These are phyloP conservation scores for Heliconius eleuchia DNA, from an alignment of 1,140 invertebrate genomes.

Conservation along the genomic window DNA sequence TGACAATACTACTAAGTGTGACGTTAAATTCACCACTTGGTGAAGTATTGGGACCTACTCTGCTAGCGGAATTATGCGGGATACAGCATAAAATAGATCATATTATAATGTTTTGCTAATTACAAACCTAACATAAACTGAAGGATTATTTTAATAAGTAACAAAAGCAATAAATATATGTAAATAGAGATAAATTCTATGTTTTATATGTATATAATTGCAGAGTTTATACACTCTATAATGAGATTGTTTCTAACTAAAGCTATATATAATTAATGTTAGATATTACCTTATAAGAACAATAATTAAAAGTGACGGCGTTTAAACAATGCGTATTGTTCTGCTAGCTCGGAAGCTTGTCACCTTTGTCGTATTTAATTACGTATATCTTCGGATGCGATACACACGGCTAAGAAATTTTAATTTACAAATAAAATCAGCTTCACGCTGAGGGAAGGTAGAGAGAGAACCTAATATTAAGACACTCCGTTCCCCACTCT, in stretches of 20 bases:
- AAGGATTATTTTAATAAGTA: too few relatives aligned
- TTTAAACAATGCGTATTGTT: slow-evolving; percentile 19
- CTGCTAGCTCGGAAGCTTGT: slow-evolving; percentile 16
- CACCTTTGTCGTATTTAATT: slow-evolving; percentile 22
- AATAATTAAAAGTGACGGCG: slow-evolving; percentile 8
- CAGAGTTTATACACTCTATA: background rate
- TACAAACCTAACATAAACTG: too few relatives aligned
- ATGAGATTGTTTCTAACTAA: slow-evolving; percentile 6
- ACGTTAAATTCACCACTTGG: too few relatives aligned
- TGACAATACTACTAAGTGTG: too few relatives aligned
- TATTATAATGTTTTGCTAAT: too few relatives aligned
- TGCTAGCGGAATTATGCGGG: too few relatives aligned
- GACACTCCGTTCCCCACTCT: background rate
- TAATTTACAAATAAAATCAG: background rate
- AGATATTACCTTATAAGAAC: slow-evolving; percentile 3
- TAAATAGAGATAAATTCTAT: background rate
- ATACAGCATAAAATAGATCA: too few relatives aligned
- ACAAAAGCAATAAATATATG: too few relatives aligned
- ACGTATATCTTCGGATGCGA: background rate
- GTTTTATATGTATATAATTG: background rate
- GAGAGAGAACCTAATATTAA: background rate
- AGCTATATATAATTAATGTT: slow-evolving; percentile 1
- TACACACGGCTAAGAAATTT: slow-evolving; percentile 17
- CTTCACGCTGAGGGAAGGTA: too few relatives aligned
- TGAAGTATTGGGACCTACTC: too few relatives aligned